phyloP scores from a whole-genome alignment of 2,113 vertebrate genomes.

The Zingel zingel region DNA sequence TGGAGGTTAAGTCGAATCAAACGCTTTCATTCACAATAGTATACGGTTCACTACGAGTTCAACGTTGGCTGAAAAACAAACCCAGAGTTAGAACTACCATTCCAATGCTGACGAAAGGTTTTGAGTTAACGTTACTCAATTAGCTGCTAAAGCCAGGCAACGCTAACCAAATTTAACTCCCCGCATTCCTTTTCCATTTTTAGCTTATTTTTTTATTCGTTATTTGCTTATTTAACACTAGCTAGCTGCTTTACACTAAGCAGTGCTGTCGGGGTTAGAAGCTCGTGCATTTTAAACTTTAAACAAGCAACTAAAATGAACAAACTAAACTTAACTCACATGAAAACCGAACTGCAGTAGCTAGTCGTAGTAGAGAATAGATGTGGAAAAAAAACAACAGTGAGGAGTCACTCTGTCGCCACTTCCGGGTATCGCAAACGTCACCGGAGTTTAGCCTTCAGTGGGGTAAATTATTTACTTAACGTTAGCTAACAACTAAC shows the following conservation, averaged over 20 bases:
- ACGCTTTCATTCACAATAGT: accelerated
- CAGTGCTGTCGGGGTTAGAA: accelerated
- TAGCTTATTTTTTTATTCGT: not conserved
- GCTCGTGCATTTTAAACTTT: not conserved
- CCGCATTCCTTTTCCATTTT: not conserved
- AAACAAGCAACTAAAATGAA: not conserved
- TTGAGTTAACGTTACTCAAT: slow-evolving; percentile 20
- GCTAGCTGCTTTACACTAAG: accelerated
- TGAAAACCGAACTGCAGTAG: slow-evolving; percentile 42
- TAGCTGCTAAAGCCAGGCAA: slow-evolving; percentile 21
- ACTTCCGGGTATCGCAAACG: slow-evolving; percentile 18
- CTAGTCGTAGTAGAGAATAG: slow-evolving; percentile 3
- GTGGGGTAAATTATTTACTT: not conserved
- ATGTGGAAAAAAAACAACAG: accelerated
- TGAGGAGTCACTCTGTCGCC: slow-evolving; percentile 30
- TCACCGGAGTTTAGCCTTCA: not conserved
- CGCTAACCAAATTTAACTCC: not conserved
- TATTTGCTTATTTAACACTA: not conserved
- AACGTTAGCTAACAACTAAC: not conserved
- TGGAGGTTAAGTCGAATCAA: not conserved
- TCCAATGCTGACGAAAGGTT: no score
- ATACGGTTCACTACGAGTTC: accelerated
- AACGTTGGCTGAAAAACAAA: not conserved
- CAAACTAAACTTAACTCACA: slow-evolving; percentile 72
- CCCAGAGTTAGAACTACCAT: no score